Base-by-base conservation (phyloP, 2,113 vertebrate species). In the Lycaon pictus region DNA sequence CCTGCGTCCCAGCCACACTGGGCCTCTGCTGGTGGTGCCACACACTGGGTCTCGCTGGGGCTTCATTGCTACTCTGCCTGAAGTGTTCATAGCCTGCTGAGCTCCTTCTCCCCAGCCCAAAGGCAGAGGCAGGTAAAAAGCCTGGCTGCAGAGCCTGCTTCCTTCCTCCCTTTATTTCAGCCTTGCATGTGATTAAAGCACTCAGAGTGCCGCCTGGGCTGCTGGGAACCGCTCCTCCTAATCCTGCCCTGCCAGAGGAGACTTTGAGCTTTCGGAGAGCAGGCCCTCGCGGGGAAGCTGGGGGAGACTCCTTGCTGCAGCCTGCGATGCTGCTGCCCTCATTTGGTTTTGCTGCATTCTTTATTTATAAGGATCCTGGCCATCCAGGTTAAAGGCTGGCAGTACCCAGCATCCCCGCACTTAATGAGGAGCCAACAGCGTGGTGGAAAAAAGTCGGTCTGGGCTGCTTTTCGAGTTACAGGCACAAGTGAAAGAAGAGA, bases 161-260 rank as follows among this genome's bases (percentile, higher is more conserved):
- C 2, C 69, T 60, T 53, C 48, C 83, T 56, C 29, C 12, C 58
- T 82, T 79, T 35, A 8, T 77, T 71, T 85, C 84, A 51, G 89
- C 96, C 83, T 92, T 56, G 67, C 53, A 27, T 37, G 13, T 95
- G 95, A 98, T 97, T 85, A 98, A 97, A 98, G 92, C 89, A 1
- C 35, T 69, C 92, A 60, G n/a, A 43, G 62, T 3, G 12, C 72
- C 1, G 3, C 86, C 79, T 17, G 35, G 82, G 88, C 72, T 55
- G 37, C 94, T 65, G 22, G 69, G 83, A 82, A 51, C 29, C 1
- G 32, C 71, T 74, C 63, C 80, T 81, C 85, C 86, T 67, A 48
- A 83, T 65, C 91, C n/a, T 3, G 2, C 53, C 56, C 37, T 29
- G 56, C 84, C 88, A 84, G 87, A 90, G 27, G 58, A 43, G 82